phyloP scores from a whole-genome alignment of 2,113 vertebrate species.

The Carassius carassius region DNA sequence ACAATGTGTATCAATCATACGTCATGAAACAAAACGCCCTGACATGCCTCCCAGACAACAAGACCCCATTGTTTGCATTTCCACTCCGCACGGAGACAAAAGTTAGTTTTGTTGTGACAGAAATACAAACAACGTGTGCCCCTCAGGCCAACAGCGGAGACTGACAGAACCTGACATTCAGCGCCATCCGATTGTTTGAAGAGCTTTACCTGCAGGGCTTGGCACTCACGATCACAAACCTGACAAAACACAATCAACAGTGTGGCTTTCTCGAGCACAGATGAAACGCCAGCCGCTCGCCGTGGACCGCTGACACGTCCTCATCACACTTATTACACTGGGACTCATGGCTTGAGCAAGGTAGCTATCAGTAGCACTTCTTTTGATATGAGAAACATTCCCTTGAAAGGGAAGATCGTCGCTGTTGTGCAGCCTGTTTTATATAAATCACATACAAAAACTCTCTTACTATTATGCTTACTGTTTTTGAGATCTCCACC shows the following conservation, averaged over 20 bases:
- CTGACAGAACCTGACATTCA: conserved; percentile 61
- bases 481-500: background rate
- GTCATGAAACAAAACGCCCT: background rate
- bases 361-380: background rate
- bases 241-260: conserved; percentile 24
- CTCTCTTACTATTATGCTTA: background rate
- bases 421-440: background rate
- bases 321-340: conserved; percentile 11
- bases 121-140: background rate
- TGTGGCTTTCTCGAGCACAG: background rate
- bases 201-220: conserved; percentile 48
- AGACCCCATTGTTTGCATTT: background rate
- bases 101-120: conserved; percentile 14
- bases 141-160: conserved; percentile 60
- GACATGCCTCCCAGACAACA: background rate
- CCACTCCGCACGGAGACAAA: background rate
- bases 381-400: background rate
- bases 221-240: conserved; percentile 30
- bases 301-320: background rate
- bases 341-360: background rate
- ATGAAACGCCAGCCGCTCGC: background rate
- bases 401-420: background rate
- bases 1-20: background rate
- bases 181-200: conserved; percentile 64
- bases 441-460: background rate